Base-by-base conservation (phyloP, 1,140 invertebrate genomes). In the Megathymus violae region DNA sequence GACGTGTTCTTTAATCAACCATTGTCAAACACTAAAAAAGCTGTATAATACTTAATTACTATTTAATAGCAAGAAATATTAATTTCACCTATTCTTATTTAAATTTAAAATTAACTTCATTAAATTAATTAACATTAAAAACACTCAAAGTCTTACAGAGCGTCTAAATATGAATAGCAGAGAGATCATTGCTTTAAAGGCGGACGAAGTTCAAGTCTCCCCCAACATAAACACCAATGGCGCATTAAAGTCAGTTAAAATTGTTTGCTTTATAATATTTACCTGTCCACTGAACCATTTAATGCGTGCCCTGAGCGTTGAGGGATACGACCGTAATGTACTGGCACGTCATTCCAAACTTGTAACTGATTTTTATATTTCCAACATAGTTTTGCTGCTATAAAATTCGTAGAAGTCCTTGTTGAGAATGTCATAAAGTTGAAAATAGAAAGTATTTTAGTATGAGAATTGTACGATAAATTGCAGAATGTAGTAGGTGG, bases 181-280 rank as follows among this genome's bases (percentile, higher is more conserved):
- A 43, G 51, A 38, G 36, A 40, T 60, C 62, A 72, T 66, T 63
- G 34, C 52, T 22, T 62, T 31, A 59, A 36, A 52, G 4, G 50
- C 47, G 62, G 13, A 44, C 27, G 58, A 43, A 62, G 68, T 61
- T 54, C 43, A 58, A 67, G 17, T 38, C 54, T 62, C 67, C 68
- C 67, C 66, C 22, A 64, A 74, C 71, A 83, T 78, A 82, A 82
- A 82, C 76, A 82, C 70, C 82, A 87, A 83, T 85, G 80, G 71
- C 76, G 82, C 83, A 87, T 87, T 80, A 82, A 83, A 82, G 71
- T 80, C 76, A 78, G 74, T 81, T 80, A 74, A 87, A 87, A 85
- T 86, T 86, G 83, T 88, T 85, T 88, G 78, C 79, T 68, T 83
- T 76, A 81, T 79, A 79, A 86, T 86, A 86, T 87, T 89, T 88